These are phyloP conservation scores for Drosophila affinis DNA, from an alignment of 2,888 invertebrate genomes.

Conservation along the genomic window DNA sequence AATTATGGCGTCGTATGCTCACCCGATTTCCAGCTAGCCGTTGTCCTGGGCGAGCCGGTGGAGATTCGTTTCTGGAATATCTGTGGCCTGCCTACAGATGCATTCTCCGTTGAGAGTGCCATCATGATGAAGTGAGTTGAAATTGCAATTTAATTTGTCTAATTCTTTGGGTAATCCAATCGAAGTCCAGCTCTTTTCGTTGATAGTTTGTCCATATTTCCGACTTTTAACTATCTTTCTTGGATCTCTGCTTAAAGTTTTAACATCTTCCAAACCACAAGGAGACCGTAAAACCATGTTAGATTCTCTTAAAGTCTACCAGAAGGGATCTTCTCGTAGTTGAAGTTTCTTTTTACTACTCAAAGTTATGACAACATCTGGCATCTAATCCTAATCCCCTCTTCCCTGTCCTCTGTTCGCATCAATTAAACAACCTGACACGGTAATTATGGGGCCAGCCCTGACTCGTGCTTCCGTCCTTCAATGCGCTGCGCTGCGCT, in stretches of 20 bases:
- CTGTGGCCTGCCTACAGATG: constrained; percentile 93
- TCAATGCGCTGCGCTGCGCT: background rate
- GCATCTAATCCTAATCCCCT: background rate
- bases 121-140: constrained; percentile 92
- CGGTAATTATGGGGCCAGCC: constrained; percentile 62
- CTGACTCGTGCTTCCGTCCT: constrained; percentile 7
- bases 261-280: no score
- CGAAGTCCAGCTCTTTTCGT: background rate
- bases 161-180: background rate
- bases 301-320: background rate
- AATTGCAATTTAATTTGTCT: background rate
- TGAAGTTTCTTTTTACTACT: constrained; percentile 10
- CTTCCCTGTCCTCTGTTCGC: constrained; percentile 5
- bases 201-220: no score
- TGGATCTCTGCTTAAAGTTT: no score
- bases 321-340: background rate
- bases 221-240: no score
- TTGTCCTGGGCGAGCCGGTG: constrained; percentile 93
- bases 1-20: constrained; percentile 90
- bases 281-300: background rate
- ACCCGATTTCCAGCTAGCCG: constrained; percentile 89
- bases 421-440: constrained; percentile 71
- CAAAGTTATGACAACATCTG: constrained; percentile 37
- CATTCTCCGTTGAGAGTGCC: constrained; percentile 95
- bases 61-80: constrained; percentile 96